These are phyloP conservation scores for Agrochola circellaris DNA, from an alignment of 2,888 invertebrate genomes.

Conservation along the genomic window DNA sequence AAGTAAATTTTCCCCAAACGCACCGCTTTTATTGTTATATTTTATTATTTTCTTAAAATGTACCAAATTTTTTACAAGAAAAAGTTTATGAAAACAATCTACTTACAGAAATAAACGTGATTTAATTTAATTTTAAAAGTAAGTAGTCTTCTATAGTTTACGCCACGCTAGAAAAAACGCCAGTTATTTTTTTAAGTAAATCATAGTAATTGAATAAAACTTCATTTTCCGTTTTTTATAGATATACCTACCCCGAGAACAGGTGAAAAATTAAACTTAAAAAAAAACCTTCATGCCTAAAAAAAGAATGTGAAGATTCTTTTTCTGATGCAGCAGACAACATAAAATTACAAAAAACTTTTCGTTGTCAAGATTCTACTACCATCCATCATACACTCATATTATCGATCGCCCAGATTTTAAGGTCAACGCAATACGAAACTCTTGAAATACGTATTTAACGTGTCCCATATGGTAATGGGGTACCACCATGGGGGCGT, in stretches of 20 bases:
- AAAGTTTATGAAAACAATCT: neutral
- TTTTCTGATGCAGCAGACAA: neutral
- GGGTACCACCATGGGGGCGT: constrained; percentile 84
- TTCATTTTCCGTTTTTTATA: neutral
- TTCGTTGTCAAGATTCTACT: neutral
- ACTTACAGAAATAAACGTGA: neutral
- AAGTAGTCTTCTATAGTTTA: neutral
- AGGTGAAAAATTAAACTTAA: neutral
- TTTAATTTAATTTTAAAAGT: neutral
- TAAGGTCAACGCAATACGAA: constrained; percentile 77
- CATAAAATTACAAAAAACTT: neutral
- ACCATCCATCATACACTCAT: constrained; percentile 45
- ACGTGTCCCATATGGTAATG: constrained; percentile 89
- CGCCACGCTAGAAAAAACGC: neutral
- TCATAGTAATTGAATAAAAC: neutral
- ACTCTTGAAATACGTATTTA: constrained; percentile 88
- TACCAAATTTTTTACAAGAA: neutral
- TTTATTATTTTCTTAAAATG: neutral
- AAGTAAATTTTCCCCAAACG: neutral
- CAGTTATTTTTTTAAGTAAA: neutral
- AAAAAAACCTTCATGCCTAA: neutral
- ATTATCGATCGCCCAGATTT: constrained; percentile 60
- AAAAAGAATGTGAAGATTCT: neutral
- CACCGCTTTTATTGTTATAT: neutral
- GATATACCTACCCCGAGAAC: neutral